Evolutionary conservation across 2,888 invertebrate genomes (phyloP).

Genomic region (Choristoneura rosaceana): DNA sequence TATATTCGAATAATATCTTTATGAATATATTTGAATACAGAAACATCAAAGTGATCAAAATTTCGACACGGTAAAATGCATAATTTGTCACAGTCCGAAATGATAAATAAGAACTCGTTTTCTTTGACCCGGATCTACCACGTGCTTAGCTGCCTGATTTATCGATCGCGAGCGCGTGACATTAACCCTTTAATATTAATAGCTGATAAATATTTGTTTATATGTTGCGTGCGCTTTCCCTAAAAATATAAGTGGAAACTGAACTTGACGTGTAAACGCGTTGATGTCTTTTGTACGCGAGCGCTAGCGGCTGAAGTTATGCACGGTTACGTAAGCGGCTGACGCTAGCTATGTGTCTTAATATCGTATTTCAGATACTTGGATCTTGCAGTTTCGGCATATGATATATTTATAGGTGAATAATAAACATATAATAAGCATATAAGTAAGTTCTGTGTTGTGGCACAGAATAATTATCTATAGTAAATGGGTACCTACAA

Average conservation of each 20-base stretch:
- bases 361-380: not conserved
- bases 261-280: constrained; percentile 52
- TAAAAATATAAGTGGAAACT: constrained; percentile 23
- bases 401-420: not conserved
- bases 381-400: not conserved
- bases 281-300: constrained; percentile 73
- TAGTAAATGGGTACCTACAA: too few relatives aligned
- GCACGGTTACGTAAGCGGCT: constrained; percentile 13
- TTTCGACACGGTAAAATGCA: constrained; percentile 32
- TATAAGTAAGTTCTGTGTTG: not conserved
- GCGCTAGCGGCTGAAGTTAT: not conserved
- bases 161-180: constrained; percentile 42
- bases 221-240: constrained; percentile 37
- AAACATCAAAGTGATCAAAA: constrained; percentile 40
- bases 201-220: constrained; percentile 35
- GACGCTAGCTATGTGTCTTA: not conserved
- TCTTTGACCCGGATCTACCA: constrained; percentile 78
- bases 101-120: constrained; percentile 67
- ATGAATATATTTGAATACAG: constrained; percentile 42
- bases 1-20: constrained; percentile 1
- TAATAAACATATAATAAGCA: not conserved
- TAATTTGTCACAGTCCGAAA: constrained; percentile 53
- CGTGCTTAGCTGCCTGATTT: constrained; percentile 51
- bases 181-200: constrained; percentile 47
- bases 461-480: too few relatives aligned